Evolutionary conservation across 2,113 vertebrate genomes (phyloP).

Genomic region (Hippocampus comes): DNA sequence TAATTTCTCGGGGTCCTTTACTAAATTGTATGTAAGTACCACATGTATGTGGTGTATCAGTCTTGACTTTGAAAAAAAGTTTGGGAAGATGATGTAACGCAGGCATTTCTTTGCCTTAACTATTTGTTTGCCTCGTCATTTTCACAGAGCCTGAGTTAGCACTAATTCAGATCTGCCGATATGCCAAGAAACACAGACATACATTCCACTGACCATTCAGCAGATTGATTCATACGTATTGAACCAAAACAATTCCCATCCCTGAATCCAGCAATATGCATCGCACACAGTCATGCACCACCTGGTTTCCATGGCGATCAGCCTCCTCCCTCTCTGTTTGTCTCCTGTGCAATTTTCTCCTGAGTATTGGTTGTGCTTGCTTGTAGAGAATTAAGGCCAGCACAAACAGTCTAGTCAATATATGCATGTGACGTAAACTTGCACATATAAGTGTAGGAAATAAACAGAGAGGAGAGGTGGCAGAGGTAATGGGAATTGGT

Average conservation of each 20-base stretch:
- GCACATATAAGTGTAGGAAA: conserved; percentile 12
- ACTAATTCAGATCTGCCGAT: not conserved
- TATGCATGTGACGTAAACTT: not conserved
- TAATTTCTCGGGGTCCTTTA: too few relatives aligned
- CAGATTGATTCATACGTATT: not conserved
- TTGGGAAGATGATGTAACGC: too few relatives aligned
- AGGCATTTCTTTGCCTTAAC: not conserved
- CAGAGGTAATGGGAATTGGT: conserved; percentile 6
- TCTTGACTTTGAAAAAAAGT: too few relatives aligned
- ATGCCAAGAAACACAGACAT: not conserved
- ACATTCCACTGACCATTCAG: conserved; percentile 12
- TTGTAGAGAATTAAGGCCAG: conserved; percentile 20
- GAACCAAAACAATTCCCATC: conserved; percentile 25
- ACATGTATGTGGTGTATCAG: too few relatives aligned
- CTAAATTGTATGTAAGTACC: too few relatives aligned
- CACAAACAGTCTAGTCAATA: conserved; percentile 3
- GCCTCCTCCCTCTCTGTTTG: conserved; percentile 1
- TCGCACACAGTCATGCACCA: conserved; percentile 24
- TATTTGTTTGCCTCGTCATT: conserved; percentile 5
- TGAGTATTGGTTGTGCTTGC: conserved; percentile 10
- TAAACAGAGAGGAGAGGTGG: conserved; percentile 1
- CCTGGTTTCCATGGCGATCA: conserved; percentile 53
- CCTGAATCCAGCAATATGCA: conserved; percentile 9
- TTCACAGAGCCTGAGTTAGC: conserved; percentile 12
- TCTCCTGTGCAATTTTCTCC: conserved; percentile 47